Conservation (phyloP, 2,113 vertebrate genomes). For the Apodemus sylvaticus region DNA sequence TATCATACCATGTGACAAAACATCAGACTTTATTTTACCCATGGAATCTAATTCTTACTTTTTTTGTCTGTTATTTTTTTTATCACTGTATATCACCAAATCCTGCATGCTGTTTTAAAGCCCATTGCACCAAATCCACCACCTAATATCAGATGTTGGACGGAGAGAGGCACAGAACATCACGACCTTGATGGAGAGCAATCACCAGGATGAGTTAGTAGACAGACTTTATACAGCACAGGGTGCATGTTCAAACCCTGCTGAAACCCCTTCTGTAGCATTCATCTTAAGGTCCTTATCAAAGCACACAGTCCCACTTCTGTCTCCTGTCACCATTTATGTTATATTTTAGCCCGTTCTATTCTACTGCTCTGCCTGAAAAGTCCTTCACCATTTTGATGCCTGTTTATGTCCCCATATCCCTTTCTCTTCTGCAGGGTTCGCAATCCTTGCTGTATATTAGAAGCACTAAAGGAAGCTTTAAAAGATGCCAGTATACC, state of each 20-base stretch:
- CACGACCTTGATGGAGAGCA: no score
- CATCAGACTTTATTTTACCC: neutral
- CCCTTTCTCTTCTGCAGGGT: neutral
- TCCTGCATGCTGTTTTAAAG: neutral
- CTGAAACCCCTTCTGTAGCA: neutral
- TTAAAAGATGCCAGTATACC: neutral
- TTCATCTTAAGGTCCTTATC: neutral
- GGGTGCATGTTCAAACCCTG: neutral
- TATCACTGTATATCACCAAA: neutral
- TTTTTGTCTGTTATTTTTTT: neutral
- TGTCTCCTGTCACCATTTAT: neutral
- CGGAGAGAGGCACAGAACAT: neutral
- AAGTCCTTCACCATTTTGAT: neutral
- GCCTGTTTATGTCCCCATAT: neutral
- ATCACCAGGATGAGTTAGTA: neutral
- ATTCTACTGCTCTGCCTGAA: neutral
- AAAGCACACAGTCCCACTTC: neutral
- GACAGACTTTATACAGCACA: neutral
- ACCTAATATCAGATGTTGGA: neutral
- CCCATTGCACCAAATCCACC: neutral
- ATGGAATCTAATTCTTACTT: neutral
- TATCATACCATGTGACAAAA: neutral
- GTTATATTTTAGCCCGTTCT: neutral
- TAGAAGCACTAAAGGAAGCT: neutral
- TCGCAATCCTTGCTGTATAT: neutral